Evolutionary conservation across 1,140 invertebrate genomes (phyloP).

Genomic region (Hestina assimilis): DNA sequence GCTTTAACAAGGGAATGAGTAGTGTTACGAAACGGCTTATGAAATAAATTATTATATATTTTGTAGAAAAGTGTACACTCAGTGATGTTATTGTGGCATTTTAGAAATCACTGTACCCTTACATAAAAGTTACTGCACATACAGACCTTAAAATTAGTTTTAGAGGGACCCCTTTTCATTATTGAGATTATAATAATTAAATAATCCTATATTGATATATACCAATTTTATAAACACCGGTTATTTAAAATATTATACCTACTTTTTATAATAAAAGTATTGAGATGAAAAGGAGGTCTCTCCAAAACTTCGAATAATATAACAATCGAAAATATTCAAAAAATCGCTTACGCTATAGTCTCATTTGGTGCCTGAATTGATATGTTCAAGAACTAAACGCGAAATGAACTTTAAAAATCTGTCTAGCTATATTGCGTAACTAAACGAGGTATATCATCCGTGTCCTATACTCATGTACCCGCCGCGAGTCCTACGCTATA

Average conservation of each 20-base stretch:
- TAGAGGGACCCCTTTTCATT: constrained; percentile 31
- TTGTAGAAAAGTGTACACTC: constrained; percentile 52
- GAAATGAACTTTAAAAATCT: constrained; percentile 65
- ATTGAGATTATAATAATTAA: too few species aligned
- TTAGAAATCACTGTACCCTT: constrained; percentile 50
- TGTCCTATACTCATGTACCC: constrained; percentile 63
- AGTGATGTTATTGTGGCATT: constrained; percentile 48
- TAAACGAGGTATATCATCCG: constrained; percentile 76
- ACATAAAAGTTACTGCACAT: constrained; percentile 47
- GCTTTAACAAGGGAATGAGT: constrained; percentile 50
- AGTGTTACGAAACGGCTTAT: constrained; percentile 31
- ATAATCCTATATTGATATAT: too few species aligned
- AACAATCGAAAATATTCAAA: constrained; percentile 65
- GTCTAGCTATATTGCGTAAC: constrained; percentile 71
- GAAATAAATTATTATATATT: constrained; percentile 31
- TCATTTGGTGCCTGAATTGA: constrained; percentile 76
- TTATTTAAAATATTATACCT: neutral
- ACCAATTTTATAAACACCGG: neutral
- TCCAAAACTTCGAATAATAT: constrained; percentile 39
- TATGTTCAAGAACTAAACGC: constrained; percentile 74
- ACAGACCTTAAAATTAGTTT: constrained; percentile 39
- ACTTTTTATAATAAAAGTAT: neutral
- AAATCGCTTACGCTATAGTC: constrained; percentile 69
- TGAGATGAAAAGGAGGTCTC: constrained; percentile 29
- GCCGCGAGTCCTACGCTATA: constrained; percentile 62